Evolutionary conservation across 2,113 vertebrate genomes (phyloP), one percentile per base, ranked within the genome.

Genomic region (Sphyrna mokarran): DNA sequence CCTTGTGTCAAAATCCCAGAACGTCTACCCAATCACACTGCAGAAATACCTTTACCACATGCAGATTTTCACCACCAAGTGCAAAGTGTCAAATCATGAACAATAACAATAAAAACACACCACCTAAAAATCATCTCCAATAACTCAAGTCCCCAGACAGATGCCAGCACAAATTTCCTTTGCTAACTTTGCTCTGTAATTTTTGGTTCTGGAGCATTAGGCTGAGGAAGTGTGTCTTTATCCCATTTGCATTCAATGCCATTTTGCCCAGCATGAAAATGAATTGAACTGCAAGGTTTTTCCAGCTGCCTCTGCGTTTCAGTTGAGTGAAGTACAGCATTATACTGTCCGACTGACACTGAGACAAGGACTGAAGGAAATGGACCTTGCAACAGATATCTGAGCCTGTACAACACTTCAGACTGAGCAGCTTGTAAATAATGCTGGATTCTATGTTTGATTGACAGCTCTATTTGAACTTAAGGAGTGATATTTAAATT

Each of bases 391-490:
- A 91, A 5, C 18, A 20, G 58, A 63, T 54, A 54, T 14, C 26
- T 91, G 58, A 91, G 58, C 13, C 22, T 23, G n/a, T n/a, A 63
- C 58, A 33, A 16, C 61, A 63, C 48, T 43, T 37, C 20, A 86
- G 29, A 61, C 2, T 33, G 5, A 63, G 13, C 54, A 91, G 16
- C 0, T 63, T 63, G 89, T 91, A 61, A 6, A 33, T 91, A 63
- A 61, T 61, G n/a, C 87, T 18, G 58, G 87, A 33, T 89, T 23
- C 54, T 26, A 89, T 89, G 61, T 66, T 91, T 37, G 29, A 91
- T 91, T 20, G 89, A 91, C 58, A 91, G 89, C 58, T 91, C 89
- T 61, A 61, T 61, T 90, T 91, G 89, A 91, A 91, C 16, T 37
- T 63, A 63, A 63, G 58, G 22, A 61, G 7, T 37, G 37, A 63